Conservation (phyloP, 1,140 invertebrate species). For the Panulirus ornatus region DNA sequence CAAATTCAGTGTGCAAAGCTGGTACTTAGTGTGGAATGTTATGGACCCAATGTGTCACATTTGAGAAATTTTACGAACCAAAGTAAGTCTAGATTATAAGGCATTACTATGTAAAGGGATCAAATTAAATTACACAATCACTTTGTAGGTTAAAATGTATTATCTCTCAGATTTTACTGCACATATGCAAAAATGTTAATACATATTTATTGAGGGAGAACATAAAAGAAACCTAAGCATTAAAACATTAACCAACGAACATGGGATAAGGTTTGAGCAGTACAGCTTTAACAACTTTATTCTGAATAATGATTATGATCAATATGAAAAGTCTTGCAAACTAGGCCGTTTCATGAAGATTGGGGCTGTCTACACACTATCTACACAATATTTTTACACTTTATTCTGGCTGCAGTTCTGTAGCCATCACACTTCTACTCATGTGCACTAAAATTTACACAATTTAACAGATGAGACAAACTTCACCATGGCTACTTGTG, state of each 20-base stretch:
- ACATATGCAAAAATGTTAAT: constrained; percentile 64
- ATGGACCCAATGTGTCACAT: constrained; percentile 57
- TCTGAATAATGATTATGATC: constrained; percentile 59
- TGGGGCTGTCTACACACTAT: constrained; percentile 66
- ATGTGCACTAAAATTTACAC: constrained; percentile 72
- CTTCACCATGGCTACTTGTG: constrained; percentile 57
- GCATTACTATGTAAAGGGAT: constrained; percentile 62
- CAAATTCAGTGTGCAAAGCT: constrained; percentile 67
- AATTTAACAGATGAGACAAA: constrained; percentile 66
- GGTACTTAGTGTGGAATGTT: constrained; percentile 69
- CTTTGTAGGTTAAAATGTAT: constrained; percentile 70
- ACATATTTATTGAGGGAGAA: constrained; percentile 61
- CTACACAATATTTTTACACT: constrained; percentile 71
- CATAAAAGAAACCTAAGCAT: constrained; percentile 70
- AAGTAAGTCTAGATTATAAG: constrained; percentile 40
- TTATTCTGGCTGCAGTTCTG: constrained; percentile 59
- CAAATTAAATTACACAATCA: constrained; percentile 61
- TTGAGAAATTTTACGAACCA: constrained; percentile 41
- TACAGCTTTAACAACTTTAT: constrained; percentile 64
- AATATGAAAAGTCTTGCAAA: constrained; percentile 69
- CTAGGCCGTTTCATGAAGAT: constrained; percentile 67
- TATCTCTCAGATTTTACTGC: constrained; percentile 61
- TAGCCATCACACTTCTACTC: constrained; percentile 69
- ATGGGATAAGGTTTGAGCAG: constrained; percentile 67
- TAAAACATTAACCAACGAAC: constrained; percentile 62